A percentile compares a stretch with the other conserved stretches of the same genome.
These are phyloP conservation scores for Chelon labrosus DNA, from an alignment of 2,797 vertebrate species.

Conservation along the genomic window DNA sequence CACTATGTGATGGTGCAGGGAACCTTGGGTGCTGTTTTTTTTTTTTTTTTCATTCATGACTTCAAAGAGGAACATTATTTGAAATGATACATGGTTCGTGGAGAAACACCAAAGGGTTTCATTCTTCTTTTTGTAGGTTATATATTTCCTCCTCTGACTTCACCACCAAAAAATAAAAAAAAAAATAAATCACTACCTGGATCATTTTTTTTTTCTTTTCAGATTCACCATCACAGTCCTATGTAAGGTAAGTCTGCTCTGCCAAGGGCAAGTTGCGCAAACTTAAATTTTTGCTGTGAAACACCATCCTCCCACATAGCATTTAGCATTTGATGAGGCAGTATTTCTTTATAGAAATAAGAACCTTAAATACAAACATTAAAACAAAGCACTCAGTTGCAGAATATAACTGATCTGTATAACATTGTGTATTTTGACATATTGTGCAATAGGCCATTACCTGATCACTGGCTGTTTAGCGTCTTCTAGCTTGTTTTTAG, in stretches of 20 bases:
- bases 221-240: conserved; percentile 12
- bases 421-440: too few relatives aligned
- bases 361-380: too few relatives aligned
- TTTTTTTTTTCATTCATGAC: conserved; percentile 49
- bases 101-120: conserved; percentile 49
- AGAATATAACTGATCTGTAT: too few relatives aligned
- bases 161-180: conserved; percentile 27
- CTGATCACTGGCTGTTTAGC: too few relatives aligned
- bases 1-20: conserved; percentile 3
- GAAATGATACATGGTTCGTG: conserved; percentile 43
- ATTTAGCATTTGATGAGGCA: conserved; percentile 36
- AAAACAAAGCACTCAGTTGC: too few relatives aligned
- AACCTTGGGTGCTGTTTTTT: conserved; percentile 17
- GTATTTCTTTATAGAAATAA: background rate
- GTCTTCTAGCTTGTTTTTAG: too few relatives aligned
- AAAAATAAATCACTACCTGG: conserved; percentile 23
- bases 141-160: conserved; percentile 29
- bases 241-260: conserved; percentile 7
- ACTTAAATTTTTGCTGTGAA: conserved; percentile 30
- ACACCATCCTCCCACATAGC: conserved; percentile 5
- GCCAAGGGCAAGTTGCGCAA: conserved; percentile 15
- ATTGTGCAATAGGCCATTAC: too few relatives aligned
- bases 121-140: conserved; percentile 52
- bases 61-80: conserved; percentile 51
- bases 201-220: conserved; percentile 4